Base-by-base conservation (phyloP, 1,140 invertebrate species). In the Venturia canescens region DNA sequence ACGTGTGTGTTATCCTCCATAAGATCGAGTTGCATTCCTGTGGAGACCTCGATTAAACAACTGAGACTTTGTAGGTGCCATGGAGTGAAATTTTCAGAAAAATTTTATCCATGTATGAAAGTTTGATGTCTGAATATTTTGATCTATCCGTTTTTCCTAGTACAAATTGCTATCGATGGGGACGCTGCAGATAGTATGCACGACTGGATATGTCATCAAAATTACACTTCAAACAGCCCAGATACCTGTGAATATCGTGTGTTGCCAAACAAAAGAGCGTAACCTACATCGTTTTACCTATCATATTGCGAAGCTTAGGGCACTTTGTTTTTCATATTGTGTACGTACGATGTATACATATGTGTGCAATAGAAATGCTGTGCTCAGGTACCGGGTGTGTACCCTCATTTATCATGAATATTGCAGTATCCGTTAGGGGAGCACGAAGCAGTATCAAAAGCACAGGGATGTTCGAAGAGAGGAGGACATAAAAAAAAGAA, bases 351-450 rank as follows among this genome's bases (percentile, higher is more conserved):
- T 63, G n/a, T 63, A 63, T 63, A 63, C n/a, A 63, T 11, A 63
- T 9, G 60, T 63, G 23, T 26, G 16, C 9, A 26, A 18, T 38
- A 76, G 34, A 60, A 21, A 57, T 23, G 38, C 16, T 48, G 5
- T 69, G 57, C 57, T 18, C 80, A 31, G 81, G 79, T 74, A 78
- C 77, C 82, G 74, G 57, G 78, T 81, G 83, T 78, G 80, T 74
- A 79, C 72, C 67, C 83, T 83, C 84, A 84, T 86, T 86, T 84
- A 84, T 86, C 83, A 86, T 81, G 82, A 83, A 86, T 86, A 86
- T 84, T 84, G 80, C 83, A 81, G 79, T 80, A 82, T 60, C 53
- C 53, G 48, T 26, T 21, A 63, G 29, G 72, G 53, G 72, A 76
- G 27, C 50, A 21, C 29, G 72, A 34, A 76, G 23, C 53, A 34